These are phyloP conservation scores for Campoplex nolae DNA, from an alignment of 2,888 invertebrate species.

Conservation along the genomic window DNA sequence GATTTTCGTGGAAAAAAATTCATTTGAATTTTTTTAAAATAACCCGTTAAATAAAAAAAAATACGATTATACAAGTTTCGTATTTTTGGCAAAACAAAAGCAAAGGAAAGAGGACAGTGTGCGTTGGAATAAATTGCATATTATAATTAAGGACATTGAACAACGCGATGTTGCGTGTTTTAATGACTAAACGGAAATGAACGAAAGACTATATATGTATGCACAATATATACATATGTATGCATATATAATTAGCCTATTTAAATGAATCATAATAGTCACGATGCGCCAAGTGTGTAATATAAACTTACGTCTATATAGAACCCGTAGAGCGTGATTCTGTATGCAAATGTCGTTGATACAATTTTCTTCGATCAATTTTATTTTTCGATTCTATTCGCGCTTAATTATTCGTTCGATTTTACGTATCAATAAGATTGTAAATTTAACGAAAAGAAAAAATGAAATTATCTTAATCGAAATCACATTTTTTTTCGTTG, in stretches of 20 bases:
- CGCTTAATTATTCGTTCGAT: not conserved
- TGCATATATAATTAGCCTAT: slow-evolving; percentile 57
- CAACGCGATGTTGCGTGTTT: too few relatives aligned
- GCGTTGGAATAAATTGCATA: too few relatives aligned
- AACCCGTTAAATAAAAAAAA: too few relatives aligned
- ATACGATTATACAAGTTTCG: too few relatives aligned
- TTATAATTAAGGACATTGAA: too few relatives aligned
- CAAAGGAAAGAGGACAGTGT: too few relatives aligned
- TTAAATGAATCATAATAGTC: slow-evolving; percentile 55
- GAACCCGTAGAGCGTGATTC: slow-evolving; percentile 42
- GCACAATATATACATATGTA: slow-evolving; percentile 21
- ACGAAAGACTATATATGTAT: not conserved
- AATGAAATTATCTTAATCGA: not conserved
- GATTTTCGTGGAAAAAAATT: too few relatives aligned
- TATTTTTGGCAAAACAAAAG: too few relatives aligned
- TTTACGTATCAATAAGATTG: not conserved
- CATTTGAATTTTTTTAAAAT: too few relatives aligned
- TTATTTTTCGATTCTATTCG: not conserved
- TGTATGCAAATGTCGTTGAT: slow-evolving; percentile 44
- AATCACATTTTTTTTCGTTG: not conserved
- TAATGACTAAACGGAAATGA: too few relatives aligned
- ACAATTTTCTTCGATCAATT: not conserved
- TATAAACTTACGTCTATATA: slow-evolving; percentile 34
- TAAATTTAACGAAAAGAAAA: not conserved
- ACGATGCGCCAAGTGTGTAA: slow-evolving; percentile 53